A percentile compares a stretch with the other conserved stretches of the same genome.
These are phyloP conservation scores for Zaprionus davidi DNA, from an alignment of 1,140 invertebrate genomes.

Conservation along the genomic window DNA sequence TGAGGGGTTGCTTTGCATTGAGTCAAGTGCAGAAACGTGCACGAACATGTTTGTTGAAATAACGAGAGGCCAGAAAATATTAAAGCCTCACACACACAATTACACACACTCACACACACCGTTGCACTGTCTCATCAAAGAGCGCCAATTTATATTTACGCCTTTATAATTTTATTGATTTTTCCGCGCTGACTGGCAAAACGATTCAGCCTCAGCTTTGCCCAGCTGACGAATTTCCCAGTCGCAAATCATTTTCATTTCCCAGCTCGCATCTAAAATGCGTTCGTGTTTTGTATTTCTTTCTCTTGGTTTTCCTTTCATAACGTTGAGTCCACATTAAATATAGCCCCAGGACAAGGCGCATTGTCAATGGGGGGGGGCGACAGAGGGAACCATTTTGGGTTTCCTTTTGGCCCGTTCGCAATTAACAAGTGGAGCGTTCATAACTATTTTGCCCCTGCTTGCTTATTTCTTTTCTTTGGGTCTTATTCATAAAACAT, in stretches of 20 bases:
- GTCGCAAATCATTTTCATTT: constrained; percentile 48
- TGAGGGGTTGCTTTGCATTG: constrained; percentile 59
- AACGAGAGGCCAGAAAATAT: constrained; percentile 34
- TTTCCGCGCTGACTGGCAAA: constrained; percentile 63
- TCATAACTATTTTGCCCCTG: constrained; percentile 43
- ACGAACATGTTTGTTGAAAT: constrained; percentile 68
- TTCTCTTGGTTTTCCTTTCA: constrained; percentile 42
- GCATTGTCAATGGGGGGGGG: too few relatives aligned
- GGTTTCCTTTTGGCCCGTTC: constrained; percentile 36
- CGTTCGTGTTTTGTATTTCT: constrained; percentile 30
- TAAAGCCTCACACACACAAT: constrained; percentile 27
- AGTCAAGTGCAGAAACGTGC: constrained; percentile 82
- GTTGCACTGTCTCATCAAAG: constrained; percentile 33
- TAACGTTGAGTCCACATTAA: constrained; percentile 32
- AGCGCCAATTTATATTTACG: constrained; percentile 67
- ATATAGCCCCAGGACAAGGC: constrained; percentile 21
- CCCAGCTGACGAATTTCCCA: constrained; percentile 74
- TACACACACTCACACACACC: constrained; percentile 8
- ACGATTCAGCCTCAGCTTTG: constrained; percentile 11
- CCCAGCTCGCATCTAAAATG: constrained; percentile 2
- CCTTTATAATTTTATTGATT: constrained; percentile 82
- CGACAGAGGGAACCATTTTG: neutral
- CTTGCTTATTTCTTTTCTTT: neutral
- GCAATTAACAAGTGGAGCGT: constrained; percentile 59
- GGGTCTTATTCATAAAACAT: neutral